Base-by-base conservation (phyloP, 2,888 invertebrate genomes). In the Ennomos fuscantarius region DNA sequence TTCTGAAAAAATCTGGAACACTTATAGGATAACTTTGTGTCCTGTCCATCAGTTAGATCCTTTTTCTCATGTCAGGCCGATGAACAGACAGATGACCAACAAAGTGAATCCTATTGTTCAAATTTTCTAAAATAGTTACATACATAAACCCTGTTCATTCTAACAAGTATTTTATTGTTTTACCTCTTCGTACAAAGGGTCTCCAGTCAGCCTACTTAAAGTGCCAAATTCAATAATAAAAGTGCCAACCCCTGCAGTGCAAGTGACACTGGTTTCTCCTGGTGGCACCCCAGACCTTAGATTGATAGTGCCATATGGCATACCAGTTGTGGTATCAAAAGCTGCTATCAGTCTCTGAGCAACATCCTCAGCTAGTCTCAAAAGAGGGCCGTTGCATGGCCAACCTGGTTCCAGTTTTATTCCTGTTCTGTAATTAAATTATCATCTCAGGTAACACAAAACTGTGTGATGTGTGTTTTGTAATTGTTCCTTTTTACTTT, bases 231-330 rank as follows among this genome's bases (percentile, higher is more conserved):
- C 99, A 11, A 99, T 93, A 37, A 99, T 95, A 82, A 97, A 99
- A 2, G 99, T 99, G 0, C 99, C 99, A 39, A 99, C 97, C 1
- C 99, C 99, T 10, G 99, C 99, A 0, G 99, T 99, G 80, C 99
- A 99, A 0, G 99, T 99, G 0, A 99, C 95, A 36, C 98, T 96
- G 0, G 99, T 99, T 89, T 99, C 99, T 8, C 97, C 97, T 34
- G 94, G 93, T 0, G 99, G 99, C 0, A 99, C 97, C 1, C 99
- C 99, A 77, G 96, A 93, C 50, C 95, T 93, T 35, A 99, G 91
- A 84, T 98, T 98, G 0, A 98, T 98, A 0, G 99, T 99, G 8
- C 99, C 99, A 88, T 98, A 99, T 0, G 99, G 99, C 99, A 99
- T 99, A 1, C 99, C 98, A 9, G 97, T 97, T 33, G 95, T 95